Base-by-base conservation (phyloP, 1,140 invertebrate species). In the Diuraphis noxia region DNA sequence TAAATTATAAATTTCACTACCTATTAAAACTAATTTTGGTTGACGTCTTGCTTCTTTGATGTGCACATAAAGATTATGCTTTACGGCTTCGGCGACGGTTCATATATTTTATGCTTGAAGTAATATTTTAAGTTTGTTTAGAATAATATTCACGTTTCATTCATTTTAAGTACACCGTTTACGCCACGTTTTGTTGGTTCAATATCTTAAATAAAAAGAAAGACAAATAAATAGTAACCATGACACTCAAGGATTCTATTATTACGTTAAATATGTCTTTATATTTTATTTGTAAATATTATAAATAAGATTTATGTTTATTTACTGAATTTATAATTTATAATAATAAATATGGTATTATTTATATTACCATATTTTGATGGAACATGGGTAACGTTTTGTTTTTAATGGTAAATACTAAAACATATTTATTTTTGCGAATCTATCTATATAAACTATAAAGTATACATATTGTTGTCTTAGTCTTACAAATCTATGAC, bases 261-360 rank as follows among this genome's bases (percentile, higher is more conserved):
- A 72, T n/a, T n/a, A 72, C 13, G 30, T n/a, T n/a, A n/a, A 63
- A 72, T 72, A 2, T 72, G 30, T 72, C n/a, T 63, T n/a, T n/a
- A 72, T n/a, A 72, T 72, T 72, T n/a, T 72, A 72, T 72, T 72
- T 72, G 17, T n/a, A 72, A 72, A 72, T n/a, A n/a, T 72, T 72
- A 72, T 72, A 17, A 72, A 72, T 17, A 72, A 17, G 4, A 72
- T 72, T 72, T n/a, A n/a, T n/a, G 4, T 4, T 13, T n/a, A 63
- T n/a, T 10, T 72, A n/a, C 56, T 17, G 19, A 72, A 72, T 17
- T 30, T 30, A 56, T 56, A 56, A 56, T 25, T 63, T 30, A 30
- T 63, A 63, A 30, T 63, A 63, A 63, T 63, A 63, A 63, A 63
- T 63, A 10, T 63, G 30, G 21, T 5, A 4, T 0, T 49, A 21